Conservation (phyloP, 2,113 vertebrate species). For the Glareola pratincola region DNA sequence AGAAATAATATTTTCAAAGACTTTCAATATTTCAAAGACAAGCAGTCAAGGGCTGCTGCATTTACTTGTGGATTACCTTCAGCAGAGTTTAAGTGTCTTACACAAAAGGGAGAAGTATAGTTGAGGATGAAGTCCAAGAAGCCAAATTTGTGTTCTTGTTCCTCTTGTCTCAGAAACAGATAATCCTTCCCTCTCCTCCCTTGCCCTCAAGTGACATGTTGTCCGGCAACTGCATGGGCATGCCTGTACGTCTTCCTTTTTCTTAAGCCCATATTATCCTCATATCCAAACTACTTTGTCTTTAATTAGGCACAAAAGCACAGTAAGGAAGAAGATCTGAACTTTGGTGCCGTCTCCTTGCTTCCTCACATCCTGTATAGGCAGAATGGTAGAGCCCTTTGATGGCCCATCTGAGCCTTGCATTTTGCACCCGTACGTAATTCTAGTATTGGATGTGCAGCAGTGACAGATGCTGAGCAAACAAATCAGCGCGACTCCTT, state of each 20-base stretch:
- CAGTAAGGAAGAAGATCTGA: neutral
- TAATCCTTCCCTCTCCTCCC: neutral
- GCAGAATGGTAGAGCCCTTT: neutral
- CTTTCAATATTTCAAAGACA: neutral
- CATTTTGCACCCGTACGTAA: neutral
- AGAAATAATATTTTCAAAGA: neutral
- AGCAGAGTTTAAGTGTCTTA: neutral
- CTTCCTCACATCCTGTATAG: neutral
- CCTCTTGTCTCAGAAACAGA: neutral
- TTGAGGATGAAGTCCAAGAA: neutral
- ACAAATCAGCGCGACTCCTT: neutral
- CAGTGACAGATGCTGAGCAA: neutral
- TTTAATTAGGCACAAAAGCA: neutral
- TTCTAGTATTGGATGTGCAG: neutral
- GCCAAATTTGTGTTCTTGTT: neutral
- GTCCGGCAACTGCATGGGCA: neutral
- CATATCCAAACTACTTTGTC: neutral
- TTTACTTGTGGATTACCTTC: neutral
- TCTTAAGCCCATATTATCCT: neutral
- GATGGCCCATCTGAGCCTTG: neutral
- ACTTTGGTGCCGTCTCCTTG: neutral
- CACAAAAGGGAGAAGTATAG: neutral
- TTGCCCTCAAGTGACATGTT: neutral
- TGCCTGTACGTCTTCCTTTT: neutral
- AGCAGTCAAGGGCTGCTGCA: neutral